A percentile compares a stretch with the other conserved stretches of the same genome.
Evolutionary conservation across 1,140 invertebrate species (phyloP).

Genomic region (Drosophila biarmipes): DNA sequence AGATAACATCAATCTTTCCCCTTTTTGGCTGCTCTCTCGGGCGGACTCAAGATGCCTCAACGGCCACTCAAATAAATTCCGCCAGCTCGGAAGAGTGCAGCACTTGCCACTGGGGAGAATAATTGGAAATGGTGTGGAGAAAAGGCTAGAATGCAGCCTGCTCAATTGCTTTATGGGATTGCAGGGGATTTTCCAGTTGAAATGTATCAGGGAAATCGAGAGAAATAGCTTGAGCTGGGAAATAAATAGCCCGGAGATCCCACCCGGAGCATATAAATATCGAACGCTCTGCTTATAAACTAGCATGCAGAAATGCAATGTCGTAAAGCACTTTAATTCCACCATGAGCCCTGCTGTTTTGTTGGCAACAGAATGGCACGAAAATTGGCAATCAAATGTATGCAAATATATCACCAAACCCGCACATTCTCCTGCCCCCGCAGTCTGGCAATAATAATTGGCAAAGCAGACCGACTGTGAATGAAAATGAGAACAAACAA

Average conservation of each 20-base stretch:
- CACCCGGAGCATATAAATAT: not conserved
- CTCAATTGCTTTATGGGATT: conserved; percentile 17
- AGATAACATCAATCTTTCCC: conserved; percentile 1
- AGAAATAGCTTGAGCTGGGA: not conserved
- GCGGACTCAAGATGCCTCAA: conserved; percentile 22
- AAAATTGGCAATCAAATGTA: conserved; percentile 31
- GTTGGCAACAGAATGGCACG: conserved; percentile 9
- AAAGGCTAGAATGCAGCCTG: not conserved
- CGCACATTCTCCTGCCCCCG: not conserved
- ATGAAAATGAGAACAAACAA: conserved; percentile 25
- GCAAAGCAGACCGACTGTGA: conserved; percentile 28
- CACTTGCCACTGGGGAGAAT: conserved; percentile 3
- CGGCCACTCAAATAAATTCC: conserved; percentile 43
- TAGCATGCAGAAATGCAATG: conserved; percentile 2
- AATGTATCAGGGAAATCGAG: not conserved
- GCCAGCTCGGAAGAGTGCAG: conserved; percentile 16
- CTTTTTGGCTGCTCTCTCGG: not conserved
- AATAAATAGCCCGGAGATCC: not conserved
- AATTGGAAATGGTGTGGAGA: not conserved
- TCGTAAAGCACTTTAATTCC: conserved; percentile 10
- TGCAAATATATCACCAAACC: not conserved
- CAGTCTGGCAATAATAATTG: conserved; percentile 14
- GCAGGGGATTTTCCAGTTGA: conserved; percentile 7
- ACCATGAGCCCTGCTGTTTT: conserved; percentile 9
- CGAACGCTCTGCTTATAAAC: not conserved